These are phyloP conservation scores for Riptortus pedestris DNA, from an alignment of 1,140 invertebrate species.

Conservation along the genomic window DNA sequence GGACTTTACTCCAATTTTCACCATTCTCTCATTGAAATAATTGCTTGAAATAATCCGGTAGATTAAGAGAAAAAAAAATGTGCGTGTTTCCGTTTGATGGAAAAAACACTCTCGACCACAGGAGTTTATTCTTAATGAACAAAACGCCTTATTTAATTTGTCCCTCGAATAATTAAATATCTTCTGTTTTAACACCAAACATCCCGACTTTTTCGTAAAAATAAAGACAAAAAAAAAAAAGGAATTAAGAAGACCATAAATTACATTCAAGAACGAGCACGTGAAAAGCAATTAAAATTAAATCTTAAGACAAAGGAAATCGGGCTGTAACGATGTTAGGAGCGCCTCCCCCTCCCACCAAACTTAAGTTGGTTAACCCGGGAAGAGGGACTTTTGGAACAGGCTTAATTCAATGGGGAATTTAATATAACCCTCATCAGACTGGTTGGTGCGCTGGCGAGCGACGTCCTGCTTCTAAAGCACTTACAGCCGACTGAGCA, in stretches of 20 bases:
- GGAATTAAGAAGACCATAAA: background rate
- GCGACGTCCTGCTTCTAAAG: background rate
- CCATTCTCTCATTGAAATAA: no score
- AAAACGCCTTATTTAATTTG: no score
- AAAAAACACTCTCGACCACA: no score
- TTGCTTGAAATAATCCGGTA: no score
- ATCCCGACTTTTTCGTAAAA: no score
- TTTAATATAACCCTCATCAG: constrained; percentile 13
- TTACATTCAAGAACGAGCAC: constrained; percentile 7
- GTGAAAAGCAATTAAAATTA: constrained; percentile 33
- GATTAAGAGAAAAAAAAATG: no score
- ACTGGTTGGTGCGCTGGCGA: background rate
- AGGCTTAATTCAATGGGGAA: constrained; percentile 12
- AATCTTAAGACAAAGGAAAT: constrained; percentile 34
- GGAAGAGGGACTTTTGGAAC: constrained; percentile 15
- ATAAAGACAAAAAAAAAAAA: constrained; percentile 28
- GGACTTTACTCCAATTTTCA: no score
- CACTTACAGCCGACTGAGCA: no score
- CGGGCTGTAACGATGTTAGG: constrained; percentile 25
- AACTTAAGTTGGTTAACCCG: constrained; percentile 13
- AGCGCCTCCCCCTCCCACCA: background rate
- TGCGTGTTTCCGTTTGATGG: no score
- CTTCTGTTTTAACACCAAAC: no score
- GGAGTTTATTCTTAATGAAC: no score
- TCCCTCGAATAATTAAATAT: no score